Base-by-base conservation (phyloP, 2,888 invertebrate genomes). In the Cotesia congregata region DNA sequence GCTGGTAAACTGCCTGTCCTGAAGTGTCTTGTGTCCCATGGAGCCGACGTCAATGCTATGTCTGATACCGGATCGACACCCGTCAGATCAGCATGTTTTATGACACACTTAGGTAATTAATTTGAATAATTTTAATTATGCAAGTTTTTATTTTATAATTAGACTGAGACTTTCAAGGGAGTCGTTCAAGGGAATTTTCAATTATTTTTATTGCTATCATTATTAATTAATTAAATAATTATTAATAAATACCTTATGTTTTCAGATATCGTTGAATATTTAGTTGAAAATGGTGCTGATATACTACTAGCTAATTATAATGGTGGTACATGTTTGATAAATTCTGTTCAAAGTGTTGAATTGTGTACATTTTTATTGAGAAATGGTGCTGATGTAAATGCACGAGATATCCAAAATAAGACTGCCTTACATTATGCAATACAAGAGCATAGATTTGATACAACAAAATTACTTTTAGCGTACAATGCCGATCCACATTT, bases 361-460 rank as follows among this genome's bases (percentile, higher is more conserved):
- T 91, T 98, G 70, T 97, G 97, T 89, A 92, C 93, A 78, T 96
- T 93, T 90, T 91, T 97, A 80, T 92, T 98, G 77, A 90, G 92
- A 83, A 93, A 94, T 87, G 96, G 96, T 69, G 97, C 95, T 2
- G 92, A 93, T 83, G 95, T 96, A 5, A 96, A 97, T 91, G 96
- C 97, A 61, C 92, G 93, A 76, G 97, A 98, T 90, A 95, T 95
- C 86, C 97, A 97, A 90, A 94, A 94, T 83, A 97, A 97, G 91
- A 95, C 97, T 79, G 97, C 97, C 75, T 91, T 97, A 85, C 97
- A 97, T 91, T 97, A 98, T 91, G 96, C 97, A n/a, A 95, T 97
- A 83, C 94, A 94, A 85, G 94, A 95, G 90, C 94, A 94, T 86
- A 93, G 95, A 84, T 91, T 95, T 83, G 96, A 96, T 90, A 96